phyloP scores from a whole-genome alignment of 2,797 vertebrate genomes.

The Paratrypauchen microcephalus region DNA sequence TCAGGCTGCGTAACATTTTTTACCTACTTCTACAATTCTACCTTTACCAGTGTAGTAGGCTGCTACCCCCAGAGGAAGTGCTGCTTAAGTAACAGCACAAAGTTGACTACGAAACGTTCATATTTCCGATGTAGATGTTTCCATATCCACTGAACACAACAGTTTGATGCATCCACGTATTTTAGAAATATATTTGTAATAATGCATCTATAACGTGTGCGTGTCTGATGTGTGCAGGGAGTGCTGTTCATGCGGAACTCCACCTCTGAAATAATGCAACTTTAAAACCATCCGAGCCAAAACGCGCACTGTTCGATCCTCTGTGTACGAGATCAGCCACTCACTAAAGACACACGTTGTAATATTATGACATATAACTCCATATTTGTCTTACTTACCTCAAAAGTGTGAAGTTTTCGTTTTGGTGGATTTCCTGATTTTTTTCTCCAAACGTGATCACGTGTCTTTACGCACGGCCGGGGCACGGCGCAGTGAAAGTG shows the following conservation, averaged over 20 bases:
- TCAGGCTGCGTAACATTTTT: too few relatives aligned
- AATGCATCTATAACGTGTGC: background rate
- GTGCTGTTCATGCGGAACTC: slow-evolving; percentile 62
- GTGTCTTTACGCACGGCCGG: background rate
- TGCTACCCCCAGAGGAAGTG: background rate
- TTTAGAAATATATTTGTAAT: background rate
- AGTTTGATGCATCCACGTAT: background rate
- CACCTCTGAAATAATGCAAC: slow-evolving; percentile 13
- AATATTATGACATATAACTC: background rate
- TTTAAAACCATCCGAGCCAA: background rate
- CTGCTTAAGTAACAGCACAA: background rate
- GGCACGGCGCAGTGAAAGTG: background rate
- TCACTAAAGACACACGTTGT: background rate
- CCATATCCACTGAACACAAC: background rate
- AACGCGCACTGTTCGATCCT: background rate
- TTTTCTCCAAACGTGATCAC: slow-evolving; percentile 49
- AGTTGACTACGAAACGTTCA: background rate
- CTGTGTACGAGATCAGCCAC: background rate
- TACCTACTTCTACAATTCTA: background rate
- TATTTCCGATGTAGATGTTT: background rate
- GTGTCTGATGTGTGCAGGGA: background rate
- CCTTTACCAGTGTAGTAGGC: background rate
- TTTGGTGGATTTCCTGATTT: slow-evolving; percentile 62
- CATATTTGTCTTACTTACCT: background rate
- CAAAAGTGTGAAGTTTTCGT: slow-evolving; percentile 41